A percentile compares a stretch with the other conserved stretches of the same genome.
Evolutionary conservation across 2,888 invertebrate species (phyloP).

Genomic region (Dicyrtoma fusca): DNA sequence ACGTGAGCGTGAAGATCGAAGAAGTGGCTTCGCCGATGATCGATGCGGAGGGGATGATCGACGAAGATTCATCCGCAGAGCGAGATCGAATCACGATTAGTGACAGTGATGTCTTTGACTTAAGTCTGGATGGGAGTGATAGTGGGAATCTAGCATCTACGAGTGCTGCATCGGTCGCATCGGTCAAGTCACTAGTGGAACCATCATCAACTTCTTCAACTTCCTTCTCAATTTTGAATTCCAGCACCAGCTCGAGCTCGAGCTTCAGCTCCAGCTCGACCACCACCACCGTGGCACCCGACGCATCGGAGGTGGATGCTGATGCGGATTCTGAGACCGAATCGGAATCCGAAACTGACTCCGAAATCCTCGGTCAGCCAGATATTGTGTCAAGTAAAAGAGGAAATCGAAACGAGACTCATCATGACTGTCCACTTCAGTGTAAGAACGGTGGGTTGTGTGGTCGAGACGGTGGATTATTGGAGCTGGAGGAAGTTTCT

Average conservation of each 20-base stretch:
- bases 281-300: not conserved
- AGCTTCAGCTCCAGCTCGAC: not conserved
- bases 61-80: slow-evolving; percentile 22
- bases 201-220: not conserved
- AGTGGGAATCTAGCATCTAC: not conserved
- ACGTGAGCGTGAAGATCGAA: not conserved
- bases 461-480: slow-evolving; percentile 8
- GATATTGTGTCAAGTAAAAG: not conserved
- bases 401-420: not conserved
- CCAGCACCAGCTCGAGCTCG: no score
- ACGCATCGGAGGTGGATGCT: not conserved
- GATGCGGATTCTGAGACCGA: not conserved
- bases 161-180: no score
- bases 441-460: slow-evolving; percentile 34
- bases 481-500: slow-evolving; percentile 1
- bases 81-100: slow-evolving; percentile 28
- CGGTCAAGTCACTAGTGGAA: not conserved
- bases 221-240: not conserved
- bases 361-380: not conserved
- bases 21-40: not conserved
- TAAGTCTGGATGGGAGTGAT: slow-evolving; percentile 27
- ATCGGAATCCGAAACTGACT: not conserved
- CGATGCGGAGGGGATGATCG: not conserved
- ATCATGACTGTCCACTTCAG: slow-evolving; percentile 20
- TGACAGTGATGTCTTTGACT: slow-evolving; percentile 35